These are phyloP conservation scores for Fukomys damarensis DNA, from an alignment of 2,113 vertebrate species.

Conservation along the genomic window DNA sequence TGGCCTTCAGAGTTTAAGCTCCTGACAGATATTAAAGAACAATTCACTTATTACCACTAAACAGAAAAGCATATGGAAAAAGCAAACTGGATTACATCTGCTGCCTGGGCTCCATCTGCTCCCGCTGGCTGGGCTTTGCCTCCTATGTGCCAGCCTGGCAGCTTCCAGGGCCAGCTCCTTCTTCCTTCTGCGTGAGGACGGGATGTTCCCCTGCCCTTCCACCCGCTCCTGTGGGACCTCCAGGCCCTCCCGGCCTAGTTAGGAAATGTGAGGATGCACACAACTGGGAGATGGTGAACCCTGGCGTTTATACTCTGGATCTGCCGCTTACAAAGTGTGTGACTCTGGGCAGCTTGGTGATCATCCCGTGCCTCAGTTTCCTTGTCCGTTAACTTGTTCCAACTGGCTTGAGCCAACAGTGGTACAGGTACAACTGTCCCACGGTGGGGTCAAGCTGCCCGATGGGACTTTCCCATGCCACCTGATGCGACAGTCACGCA, in stretches of 20 bases:
- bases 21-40: constrained; percentile 81
- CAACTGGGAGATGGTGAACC: not conserved
- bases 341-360: not conserved
- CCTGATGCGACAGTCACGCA: not conserved
- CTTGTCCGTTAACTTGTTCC: not conserved
- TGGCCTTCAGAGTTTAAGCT: constrained; percentile 69
- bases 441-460: not conserved
- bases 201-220: not conserved
- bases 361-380: not conserved
- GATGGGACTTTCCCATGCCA: not conserved
- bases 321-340: not conserved
- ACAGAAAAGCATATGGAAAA: constrained; percentile 85
- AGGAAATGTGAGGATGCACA: not conserved
- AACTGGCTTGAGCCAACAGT: not conserved
- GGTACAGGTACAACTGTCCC: not conserved
- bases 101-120: constrained; percentile 84
- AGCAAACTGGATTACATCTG: constrained; percentile 84
- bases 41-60: constrained; percentile 81
- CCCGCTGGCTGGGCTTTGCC: constrained; percentile 75
- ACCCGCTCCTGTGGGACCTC: not conserved
- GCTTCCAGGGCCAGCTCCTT: constrained; percentile 56
- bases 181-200: constrained; percentile 55
- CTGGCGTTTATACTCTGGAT: not conserved
- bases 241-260: fast-evolving
- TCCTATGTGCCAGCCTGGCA: constrained; percentile 76